Base-by-base conservation (phyloP, 2,888 invertebrate species). In the Sarcophaga carnaria region DNA sequence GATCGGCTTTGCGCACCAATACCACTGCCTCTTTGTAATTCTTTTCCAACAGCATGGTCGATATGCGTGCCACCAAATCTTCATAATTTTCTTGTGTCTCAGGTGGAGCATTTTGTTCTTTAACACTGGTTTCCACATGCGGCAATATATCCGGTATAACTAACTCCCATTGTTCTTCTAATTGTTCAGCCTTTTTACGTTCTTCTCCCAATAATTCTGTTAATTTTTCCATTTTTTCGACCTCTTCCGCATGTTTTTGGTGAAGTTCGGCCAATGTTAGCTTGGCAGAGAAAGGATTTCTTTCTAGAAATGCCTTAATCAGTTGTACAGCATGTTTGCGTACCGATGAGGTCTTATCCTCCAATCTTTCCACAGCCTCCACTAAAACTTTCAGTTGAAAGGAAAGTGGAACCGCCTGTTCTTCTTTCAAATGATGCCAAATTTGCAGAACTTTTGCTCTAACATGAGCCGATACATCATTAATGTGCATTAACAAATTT, bases 221-320 rank as follows among this genome's bases (percentile, higher is more conserved):
- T 92, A 94, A 80, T 91, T 94, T 67, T 91, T 93, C 91, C 90
- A 93, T 92, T 80, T 91, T 92, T 86, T 92, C 79, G 79, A 89
- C 91, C 90, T 94, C 91, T 85, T 92, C 92, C 27, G 94, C 93
- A 89, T 95, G 95, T 89, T 96, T 94, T 77, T 95, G 95, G 62
- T 95, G 94, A 25, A 97, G 93, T 89, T 96, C 96, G 77, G 94
- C 94, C 6, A 92, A 84, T 0, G 93, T 91, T 0, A 93, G 85
- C 94, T 96, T 96, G 0, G 96, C 96, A n/a, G 97, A 96, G 93
- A 96, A 99, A 5, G 97, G 97, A 94, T 99, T 99, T 88, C 96
- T 95, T 92, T 97, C 96, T 63, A 99, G 94, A 92, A 98, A 96
- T 20, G 96, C 94, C 94, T 95, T 93, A 3, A 94, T 92, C 25